A percentile compares a stretch with the other conserved stretches of the same genome.
Conservation (phyloP, 53 echinoderm and acorn worm genomes). For the Crossaster papposus region DNA sequence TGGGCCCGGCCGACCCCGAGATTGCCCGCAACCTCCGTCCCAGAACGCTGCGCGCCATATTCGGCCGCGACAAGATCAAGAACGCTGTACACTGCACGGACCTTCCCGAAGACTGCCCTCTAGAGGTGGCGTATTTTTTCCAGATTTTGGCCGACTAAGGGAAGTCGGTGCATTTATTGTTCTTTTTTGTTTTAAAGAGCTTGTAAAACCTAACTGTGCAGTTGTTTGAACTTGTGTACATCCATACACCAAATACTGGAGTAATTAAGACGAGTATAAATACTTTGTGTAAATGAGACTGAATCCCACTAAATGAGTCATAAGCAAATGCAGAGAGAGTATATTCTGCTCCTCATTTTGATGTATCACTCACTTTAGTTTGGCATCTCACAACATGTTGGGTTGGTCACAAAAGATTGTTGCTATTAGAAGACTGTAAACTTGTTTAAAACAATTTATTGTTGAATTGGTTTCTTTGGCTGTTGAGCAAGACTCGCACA, state of each 20-base stretch:
- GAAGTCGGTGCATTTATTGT: neutral
- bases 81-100: slow-evolving; percentile 97
- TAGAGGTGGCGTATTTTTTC: slow-evolving; percentile 91
- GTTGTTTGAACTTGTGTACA: neutral
- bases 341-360: neutral
- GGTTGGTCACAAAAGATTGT: too few relatives aligned
- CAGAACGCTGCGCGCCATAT: slow-evolving; percentile 79
- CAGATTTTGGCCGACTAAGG: slow-evolving; percentile 74
- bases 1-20: slow-evolving; percentile 94
- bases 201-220: neutral
- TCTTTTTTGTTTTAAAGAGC: neutral
- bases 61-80: slow-evolving; percentile 80
- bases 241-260: neutral
- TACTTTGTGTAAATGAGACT: neutral
- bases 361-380: too few relatives aligned
- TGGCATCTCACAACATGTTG: too few relatives aligned
- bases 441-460: too few relatives aligned
- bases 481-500: too few relatives aligned
- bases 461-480: too few relatives aligned
- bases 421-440: too few relatives aligned
- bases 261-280: neutral
- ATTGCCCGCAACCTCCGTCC: slow-evolving; percentile 89
- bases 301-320: too few relatives aligned
- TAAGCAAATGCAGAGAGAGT: neutral
- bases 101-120: slow-evolving; percentile 74